phyloP scores from a whole-genome alignment of 2,888 invertebrate species.

The Folsomia manolachei region DNA sequence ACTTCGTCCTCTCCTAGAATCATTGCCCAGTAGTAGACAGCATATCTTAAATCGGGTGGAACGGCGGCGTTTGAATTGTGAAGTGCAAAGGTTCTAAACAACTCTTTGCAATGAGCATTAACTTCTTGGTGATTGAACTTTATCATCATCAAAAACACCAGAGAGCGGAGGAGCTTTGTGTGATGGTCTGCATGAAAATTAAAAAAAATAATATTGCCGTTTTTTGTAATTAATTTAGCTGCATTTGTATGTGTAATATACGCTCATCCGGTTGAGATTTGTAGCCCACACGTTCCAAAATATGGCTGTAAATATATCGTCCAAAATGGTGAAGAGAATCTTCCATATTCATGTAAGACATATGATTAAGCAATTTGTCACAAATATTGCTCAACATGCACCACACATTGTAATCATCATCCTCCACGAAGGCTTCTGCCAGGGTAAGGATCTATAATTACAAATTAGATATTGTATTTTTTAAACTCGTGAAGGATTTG shows the following conservation, averaged over 20 bases:
- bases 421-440: conserved; percentile 76
- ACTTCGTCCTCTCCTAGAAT: conserved; percentile 36
- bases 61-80: conserved; percentile 22
- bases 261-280: conserved; percentile 29
- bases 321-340: conserved; percentile 38
- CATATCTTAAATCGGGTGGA: conserved; percentile 32
- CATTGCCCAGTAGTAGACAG: conserved; percentile 33
- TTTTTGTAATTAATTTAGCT: background rate
- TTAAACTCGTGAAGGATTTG: background rate
- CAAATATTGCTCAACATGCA: conserved; percentile 75
- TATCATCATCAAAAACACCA: conserved; percentile 35
- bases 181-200: too few relatives aligned
- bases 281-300: conserved; percentile 37
- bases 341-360: conserved; percentile 66
- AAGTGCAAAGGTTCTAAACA: conserved; percentile 29
- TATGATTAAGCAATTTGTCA: conserved; percentile 60
- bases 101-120: conserved; percentile 24
- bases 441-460: conserved; percentile 54
- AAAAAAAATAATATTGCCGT: too few relatives aligned
- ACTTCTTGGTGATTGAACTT: conserved; percentile 24
- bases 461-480: background rate
- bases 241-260: conserved; percentile 1
- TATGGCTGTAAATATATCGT: conserved; percentile 28
- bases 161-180: conserved; percentile 25
- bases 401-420: conserved; percentile 93